phyloP scores from a whole-genome alignment of 92 coral and sea anemone species.

The Heteractis magnifica region DNA sequence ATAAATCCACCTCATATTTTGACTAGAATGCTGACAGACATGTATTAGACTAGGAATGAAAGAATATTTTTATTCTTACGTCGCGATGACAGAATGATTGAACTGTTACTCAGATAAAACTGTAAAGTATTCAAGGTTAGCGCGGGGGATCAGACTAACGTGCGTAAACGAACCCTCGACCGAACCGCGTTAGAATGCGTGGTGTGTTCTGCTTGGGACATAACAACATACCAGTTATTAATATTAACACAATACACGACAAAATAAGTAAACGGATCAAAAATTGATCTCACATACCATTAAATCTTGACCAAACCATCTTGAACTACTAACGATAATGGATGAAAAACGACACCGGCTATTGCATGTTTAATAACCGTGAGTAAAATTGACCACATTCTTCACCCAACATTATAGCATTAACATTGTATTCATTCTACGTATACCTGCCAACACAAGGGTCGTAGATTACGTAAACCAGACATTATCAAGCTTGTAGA shows the following conservation, averaged over 20 bases:
- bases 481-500: neutral
- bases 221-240: neutral
- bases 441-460: neutral
- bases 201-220: neutral
- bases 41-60: neutral
- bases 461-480: neutral
- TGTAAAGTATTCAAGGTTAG: neutral
- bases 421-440: neutral
- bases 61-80: neutral
- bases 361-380: neutral
- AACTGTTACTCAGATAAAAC: neutral
- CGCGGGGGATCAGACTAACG: neutral
- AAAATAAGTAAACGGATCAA: too few species aligned
- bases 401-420: neutral
- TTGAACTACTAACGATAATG: neutral
- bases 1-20: neutral
- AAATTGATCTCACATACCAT: too few species aligned
- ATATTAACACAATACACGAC: neutral
- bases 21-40: neutral
- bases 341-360: neutral
- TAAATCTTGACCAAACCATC: neutral
- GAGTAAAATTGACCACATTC: neutral
- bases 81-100: neutral
- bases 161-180: neutral
- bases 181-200: neutral